Evolutionary conservation across 2,888 invertebrate species (phyloP).

Genomic region (Dilophus febrilis): DNA sequence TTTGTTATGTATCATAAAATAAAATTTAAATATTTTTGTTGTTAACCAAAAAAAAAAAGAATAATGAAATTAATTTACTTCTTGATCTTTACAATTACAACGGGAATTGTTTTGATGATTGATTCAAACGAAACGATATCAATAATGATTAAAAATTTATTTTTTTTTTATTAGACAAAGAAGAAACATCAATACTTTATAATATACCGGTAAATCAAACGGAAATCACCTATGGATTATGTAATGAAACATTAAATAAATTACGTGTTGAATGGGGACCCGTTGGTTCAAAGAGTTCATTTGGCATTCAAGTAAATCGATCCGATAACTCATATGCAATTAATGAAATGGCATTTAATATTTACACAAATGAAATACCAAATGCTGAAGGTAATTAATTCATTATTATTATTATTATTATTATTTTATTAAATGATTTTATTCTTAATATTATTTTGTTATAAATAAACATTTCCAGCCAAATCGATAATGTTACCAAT

Average conservation of each 20-base stretch:
- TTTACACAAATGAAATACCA: conserved; percentile 21
- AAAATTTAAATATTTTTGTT: too few species aligned
- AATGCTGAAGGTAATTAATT: conserved; percentile 22
- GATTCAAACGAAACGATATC: too few species aligned
- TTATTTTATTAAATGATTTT: background rate
- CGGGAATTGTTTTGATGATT: too few species aligned
- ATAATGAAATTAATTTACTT: too few species aligned
- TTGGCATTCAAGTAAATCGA: too few species aligned
- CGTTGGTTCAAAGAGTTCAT: too few species aligned
- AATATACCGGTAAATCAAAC: conserved; percentile 32
- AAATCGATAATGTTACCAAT: background rate
- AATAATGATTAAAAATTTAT: too few species aligned
- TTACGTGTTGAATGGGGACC: conserved; percentile 22
- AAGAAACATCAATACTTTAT: conserved; percentile 18
- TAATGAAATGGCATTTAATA: conserved; percentile 22
- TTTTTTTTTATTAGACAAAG: conserved; percentile 21
- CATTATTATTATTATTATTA: conserved; percentile 9
- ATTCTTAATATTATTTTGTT: conserved; percentile 13
- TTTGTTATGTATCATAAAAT: too few species aligned
- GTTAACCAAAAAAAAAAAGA: too few species aligned
- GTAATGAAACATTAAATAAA: conserved; percentile 25
- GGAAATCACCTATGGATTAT: conserved; percentile 25
- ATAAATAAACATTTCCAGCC: conserved; percentile 5
- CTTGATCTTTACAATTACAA: too few species aligned
- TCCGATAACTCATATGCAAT: conserved; percentile 12